Base-by-base conservation (phyloP, 2,113 vertebrate species). In the Tringa solitaria region DNA sequence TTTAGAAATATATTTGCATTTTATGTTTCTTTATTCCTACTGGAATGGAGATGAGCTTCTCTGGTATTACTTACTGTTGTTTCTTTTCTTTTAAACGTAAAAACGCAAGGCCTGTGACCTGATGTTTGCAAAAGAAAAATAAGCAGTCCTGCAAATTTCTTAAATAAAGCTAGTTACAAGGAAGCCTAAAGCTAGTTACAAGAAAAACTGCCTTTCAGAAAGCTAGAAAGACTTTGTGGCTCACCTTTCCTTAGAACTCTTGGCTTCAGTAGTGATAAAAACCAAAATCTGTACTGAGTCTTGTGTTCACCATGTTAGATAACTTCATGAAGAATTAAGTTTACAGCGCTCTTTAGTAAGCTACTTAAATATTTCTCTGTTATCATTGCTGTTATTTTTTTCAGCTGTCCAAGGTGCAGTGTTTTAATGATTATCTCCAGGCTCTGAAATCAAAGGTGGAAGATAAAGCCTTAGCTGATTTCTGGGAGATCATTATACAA, bases 401-500 rank as follows among this genome's bases (percentile, higher is more conserved):
- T 54, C 83, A 98, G 98, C 91, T 98, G 77, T 97, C 97, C 94
- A 98, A 99, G 63, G 98, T 98, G 30, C 97, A 97, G 73, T 97
- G 96, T 81, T 99, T 99, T 97, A 99, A 99, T 94, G 98, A 92
- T 95, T 99, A 99, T 97, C 97, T 99, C 68, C 98, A 97, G 87
- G 97, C 96, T 26, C 97, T 99, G 93, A 99, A 98, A 98, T 98
- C 97, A 77, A 99, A 98, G 96, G 96, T 99, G 89, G 98, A 98
- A 89, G 97, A 97, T 77, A 98, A 98, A 95, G 97, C 97, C 48
- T 98, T 99, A 57, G 97, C 98, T 95, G 99, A 99, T 91, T 99
- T 99, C 98, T 99, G 99, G 99, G 98, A 99, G 72, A 98, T 99
- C 84, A 90, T 99, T 27, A 64, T 98, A 88, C 98, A 99, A 98